Evolutionary conservation across 2,113 vertebrate species (phyloP), one percentile per base, ranked within the genome.

Genomic region (Pelvicachromis taeniatus): DNA sequence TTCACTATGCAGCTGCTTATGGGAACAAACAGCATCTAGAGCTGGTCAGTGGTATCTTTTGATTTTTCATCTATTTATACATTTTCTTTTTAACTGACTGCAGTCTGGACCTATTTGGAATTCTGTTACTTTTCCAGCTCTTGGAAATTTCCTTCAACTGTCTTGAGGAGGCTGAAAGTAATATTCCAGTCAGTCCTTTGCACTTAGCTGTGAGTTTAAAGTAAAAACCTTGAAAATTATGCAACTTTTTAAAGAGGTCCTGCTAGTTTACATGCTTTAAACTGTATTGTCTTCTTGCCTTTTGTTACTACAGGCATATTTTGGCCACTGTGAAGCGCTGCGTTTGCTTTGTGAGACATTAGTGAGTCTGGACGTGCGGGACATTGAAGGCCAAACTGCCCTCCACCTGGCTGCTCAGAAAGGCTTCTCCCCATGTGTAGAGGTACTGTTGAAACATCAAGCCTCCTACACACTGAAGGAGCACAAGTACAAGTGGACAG

Each of bases 71-170:
- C 52, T 17, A 21, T 75, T 75, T 29, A 75, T 31, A 31, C 6
- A 2, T 17, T 63, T 58, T 11, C 42, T 61, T 9, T 13, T 38
- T 11, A 31, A 68, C 31, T 4, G 1, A 42, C 42, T 52, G 4
- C n/a, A 40, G 31, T 2, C 8, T 14, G n/a, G 16, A n/a, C 9
- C 3, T 13, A 16, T 21, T 65, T 35, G 1, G 29, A 45, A 5
- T 29, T 81, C 2, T 77, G 3, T 42, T 84, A 19, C 38, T 73
- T 1, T 91, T 92, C 29, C 93, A 99, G 98, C 97, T 99, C 85
- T 95, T 99, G 96, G 98, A 99, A 94, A 98, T 99, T 96, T 98
- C 98, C 35, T 98, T 98, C 94, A 99, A 98, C 96, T 99, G 98
- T 95, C 95, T 99, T 88, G 97, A 98, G 92, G 97, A 99, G 53